Percentiles rank a stretch among this genome's conserved stretches.
phyloP scores from a whole-genome alignment of 2,113 vertebrate genomes.

The Onychostruthus taczanowskii region DNA sequence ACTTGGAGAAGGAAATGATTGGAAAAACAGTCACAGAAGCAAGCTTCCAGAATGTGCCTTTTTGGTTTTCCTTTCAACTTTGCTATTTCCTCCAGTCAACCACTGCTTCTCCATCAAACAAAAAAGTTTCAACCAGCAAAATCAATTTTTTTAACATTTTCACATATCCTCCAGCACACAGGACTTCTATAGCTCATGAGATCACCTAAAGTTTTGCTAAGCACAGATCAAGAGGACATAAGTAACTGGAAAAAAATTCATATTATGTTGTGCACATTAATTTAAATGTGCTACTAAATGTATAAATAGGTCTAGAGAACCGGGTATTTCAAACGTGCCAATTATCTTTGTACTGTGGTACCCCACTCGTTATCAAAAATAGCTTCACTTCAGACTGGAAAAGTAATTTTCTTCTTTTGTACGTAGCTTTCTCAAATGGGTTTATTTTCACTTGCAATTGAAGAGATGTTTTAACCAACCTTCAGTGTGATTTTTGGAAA shows the following conservation, averaged over 20 bases:
- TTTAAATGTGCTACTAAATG: background rate
- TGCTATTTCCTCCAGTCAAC: slow-evolving; percentile 39
- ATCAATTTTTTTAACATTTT: background rate
- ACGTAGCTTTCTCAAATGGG: background rate
- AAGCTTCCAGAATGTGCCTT: slow-evolving; percentile 16
- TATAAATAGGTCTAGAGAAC: background rate
- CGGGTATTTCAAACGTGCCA: background rate
- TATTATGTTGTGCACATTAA: background rate
- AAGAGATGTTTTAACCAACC: background rate
- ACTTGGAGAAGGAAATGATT: background rate
- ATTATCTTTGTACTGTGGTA: background rate
- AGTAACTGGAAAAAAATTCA: background rate
- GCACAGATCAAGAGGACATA: background rate
- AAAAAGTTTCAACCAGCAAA: background rate
- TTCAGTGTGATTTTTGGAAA: background rate
- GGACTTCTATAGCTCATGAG: background rate
- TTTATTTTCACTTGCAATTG: background rate
- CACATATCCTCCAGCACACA: background rate
- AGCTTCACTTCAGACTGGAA: background rate
- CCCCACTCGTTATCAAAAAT: background rate
- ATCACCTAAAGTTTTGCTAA: background rate
- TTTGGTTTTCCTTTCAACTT: slow-evolving; percentile 42
- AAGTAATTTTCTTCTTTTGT: background rate
- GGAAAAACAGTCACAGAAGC: slow-evolving; percentile 31
- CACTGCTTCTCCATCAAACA: background rate